phyloP scores from a whole-genome alignment of 1,140 invertebrate species.

The Reticulitermes speratus region DNA sequence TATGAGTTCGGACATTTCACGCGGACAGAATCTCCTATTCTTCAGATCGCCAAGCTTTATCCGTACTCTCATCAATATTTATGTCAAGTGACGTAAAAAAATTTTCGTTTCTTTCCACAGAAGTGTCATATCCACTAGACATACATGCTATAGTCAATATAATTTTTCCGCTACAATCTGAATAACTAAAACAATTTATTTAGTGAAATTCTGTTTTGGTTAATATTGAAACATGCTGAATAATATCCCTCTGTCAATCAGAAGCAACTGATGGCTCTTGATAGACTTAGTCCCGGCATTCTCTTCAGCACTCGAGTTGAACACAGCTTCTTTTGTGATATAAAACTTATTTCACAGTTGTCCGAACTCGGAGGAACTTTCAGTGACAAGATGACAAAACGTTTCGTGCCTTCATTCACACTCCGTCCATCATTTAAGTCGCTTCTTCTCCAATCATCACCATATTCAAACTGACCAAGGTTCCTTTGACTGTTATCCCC shows the following conservation, averaged over 20 bases:
- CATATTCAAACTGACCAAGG: neutral
- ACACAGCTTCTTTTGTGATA: neutral
- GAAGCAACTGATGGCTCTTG: neutral
- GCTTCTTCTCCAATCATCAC: constrained; percentile 1
- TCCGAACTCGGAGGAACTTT: constrained; percentile 4
- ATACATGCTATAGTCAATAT: neutral
- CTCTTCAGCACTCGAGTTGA: neutral
- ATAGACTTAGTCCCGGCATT: neutral
- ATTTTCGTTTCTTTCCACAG: neutral
- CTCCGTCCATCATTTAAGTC: neutral
- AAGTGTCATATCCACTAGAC: neutral
- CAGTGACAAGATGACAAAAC: neutral
- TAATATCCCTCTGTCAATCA: neutral
- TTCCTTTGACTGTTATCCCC: neutral
- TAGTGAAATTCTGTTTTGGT: neutral
- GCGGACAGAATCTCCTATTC: too few relatives aligned
- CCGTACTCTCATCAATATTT: neutral
- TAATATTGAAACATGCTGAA: neutral
- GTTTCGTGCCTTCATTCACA: neutral
- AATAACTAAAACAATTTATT: constrained; percentile 18
- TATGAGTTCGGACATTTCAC: too few relatives aligned
- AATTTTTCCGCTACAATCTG: neutral
- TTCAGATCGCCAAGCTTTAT: too few relatives aligned
- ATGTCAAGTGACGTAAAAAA: neutral
- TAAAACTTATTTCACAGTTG: constrained; percentile 13